Conservation (phyloP, 2,113 vertebrate genomes). For the Muntiacus muntjak region DNA sequence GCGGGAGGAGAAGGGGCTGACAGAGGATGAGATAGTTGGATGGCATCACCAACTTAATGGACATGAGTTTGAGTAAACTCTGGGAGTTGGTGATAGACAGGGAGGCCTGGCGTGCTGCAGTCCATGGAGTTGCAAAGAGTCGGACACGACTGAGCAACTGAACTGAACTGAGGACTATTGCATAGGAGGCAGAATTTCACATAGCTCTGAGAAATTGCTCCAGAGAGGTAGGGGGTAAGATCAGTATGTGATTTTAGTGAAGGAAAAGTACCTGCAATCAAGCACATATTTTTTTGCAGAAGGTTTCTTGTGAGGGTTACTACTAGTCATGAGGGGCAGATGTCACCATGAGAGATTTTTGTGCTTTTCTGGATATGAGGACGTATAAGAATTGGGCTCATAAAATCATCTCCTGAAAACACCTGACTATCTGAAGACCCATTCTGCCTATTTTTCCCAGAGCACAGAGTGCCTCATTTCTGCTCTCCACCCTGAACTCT, state of each 20-base stretch:
- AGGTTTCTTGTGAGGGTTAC: not conserved
- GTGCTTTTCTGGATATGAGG: not conserved
- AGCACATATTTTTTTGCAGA: not conserved
- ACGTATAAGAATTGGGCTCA: not conserved
- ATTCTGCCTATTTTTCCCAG: not conserved
- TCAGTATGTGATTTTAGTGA: not conserved
- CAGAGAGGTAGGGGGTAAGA: not conserved
- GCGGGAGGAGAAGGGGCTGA: rapidly evolving
- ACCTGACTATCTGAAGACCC: not conserved
- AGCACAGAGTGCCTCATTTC: not conserved
- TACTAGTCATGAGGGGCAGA: not conserved
- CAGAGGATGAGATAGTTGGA: not conserved
- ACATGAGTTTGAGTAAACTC: not conserved
- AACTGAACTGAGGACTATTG: not conserved
- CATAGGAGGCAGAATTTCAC: not conserved
- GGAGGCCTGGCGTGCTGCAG: not conserved
- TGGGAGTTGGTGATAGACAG: not conserved
- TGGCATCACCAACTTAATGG: not conserved
- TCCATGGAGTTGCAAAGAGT: not conserved
- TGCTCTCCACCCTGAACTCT: not conserved
- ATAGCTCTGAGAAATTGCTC: not conserved
- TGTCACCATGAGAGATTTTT: not conserved
- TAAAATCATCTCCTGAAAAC: not conserved
- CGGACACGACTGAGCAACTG: not conserved
- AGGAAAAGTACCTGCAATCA: not conserved